Percentiles rank a stretch among this genome's conserved stretches.
Conservation (phyloP, 2,113 vertebrate genomes). For the Cyphomyrus plagiostoma region DNA sequence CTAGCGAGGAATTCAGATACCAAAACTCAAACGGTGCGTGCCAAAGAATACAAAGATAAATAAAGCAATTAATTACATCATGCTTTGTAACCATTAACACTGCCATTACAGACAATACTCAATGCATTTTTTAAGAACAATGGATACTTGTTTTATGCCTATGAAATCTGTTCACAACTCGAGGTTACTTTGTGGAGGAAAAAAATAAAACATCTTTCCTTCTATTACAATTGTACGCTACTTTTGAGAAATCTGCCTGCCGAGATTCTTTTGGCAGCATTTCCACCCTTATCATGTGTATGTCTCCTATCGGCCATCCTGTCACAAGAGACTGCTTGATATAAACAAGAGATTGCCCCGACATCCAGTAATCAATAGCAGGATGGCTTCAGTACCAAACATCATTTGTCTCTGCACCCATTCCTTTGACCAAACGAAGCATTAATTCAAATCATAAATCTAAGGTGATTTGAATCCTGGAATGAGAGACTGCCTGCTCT, state of each 20-base stretch:
- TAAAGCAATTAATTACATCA: slow-evolving; percentile 21
- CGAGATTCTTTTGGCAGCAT: not conserved
- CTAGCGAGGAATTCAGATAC: slow-evolving; percentile 41
- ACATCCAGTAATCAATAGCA: slow-evolving; percentile 99
- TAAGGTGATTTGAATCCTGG: slow-evolving; percentile 99
- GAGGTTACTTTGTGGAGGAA: slow-evolving; percentile 22
- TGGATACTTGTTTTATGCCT: not conserved
- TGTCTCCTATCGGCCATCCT: slow-evolving; percentile 93
- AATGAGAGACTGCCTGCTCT: slow-evolving; percentile 93
- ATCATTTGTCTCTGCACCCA: slow-evolving; percentile 97
- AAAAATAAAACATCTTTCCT: slow-evolving; percentile 25
- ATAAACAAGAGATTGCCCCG: slow-evolving; percentile 99
- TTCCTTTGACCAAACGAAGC: slow-evolving; percentile 99
- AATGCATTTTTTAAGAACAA: not conserved
- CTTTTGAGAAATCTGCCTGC: slow-evolving; percentile 10
- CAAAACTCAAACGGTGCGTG: slow-evolving; percentile 22
- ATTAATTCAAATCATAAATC: slow-evolving; percentile 99
- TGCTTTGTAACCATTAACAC: not conserved
- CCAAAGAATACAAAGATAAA: not conserved
- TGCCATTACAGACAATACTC: not conserved
- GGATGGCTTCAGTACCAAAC: slow-evolving; percentile 98
- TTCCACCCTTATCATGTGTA: slow-evolving; percentile 73
- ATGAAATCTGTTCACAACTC: slow-evolving; percentile 33
- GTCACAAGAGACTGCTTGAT: slow-evolving; percentile 98
- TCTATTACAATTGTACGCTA: not conserved